Conservation (phyloP, 1,140 invertebrate species). For the Bicyclus anynana region DNA sequence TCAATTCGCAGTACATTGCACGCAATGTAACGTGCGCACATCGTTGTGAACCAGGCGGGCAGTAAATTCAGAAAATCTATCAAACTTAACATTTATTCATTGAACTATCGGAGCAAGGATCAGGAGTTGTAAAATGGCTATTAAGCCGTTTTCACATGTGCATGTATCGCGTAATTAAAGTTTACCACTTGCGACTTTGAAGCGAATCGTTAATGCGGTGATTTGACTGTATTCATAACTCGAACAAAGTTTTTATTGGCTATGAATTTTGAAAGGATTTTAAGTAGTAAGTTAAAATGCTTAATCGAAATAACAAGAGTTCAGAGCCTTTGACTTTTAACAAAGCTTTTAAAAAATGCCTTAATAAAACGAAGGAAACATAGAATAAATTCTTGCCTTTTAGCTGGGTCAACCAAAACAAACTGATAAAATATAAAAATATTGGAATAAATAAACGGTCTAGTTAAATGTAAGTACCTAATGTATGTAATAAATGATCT, state of each 20-base stretch:
- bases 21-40: slow-evolving; percentile 1
- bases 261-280: neutral
- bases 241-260: slow-evolving; percentile 18
- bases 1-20: neutral
- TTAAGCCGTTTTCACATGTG: slow-evolving; percentile 34
- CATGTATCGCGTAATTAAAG: slow-evolving; percentile 43
- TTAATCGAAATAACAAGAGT: too few relatives aligned
- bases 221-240: slow-evolving; percentile 34
- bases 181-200: slow-evolving; percentile 38
- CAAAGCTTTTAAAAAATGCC: too few relatives aligned
- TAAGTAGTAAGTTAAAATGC: too few relatives aligned
- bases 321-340: too few relatives aligned
- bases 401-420: too few relatives aligned
- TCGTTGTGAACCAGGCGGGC: slow-evolving; percentile 3
- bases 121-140: slow-evolving; percentile 19
- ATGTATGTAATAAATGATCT: too few relatives aligned
- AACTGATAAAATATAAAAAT: too few relatives aligned
- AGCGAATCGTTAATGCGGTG: slow-evolving; percentile 31
- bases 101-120: slow-evolving; percentile 27
- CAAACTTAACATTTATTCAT: slow-evolving; percentile 22
- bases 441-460: too few relatives aligned
- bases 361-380: too few relatives aligned
- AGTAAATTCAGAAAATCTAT: slow-evolving; percentile 22
- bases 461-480: too few relatives aligned
- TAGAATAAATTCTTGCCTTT: too few relatives aligned